Percentiles rank a stretch among this genome's conserved stretches.
Conservation (phyloP, 2,888 invertebrate species). For the Parapristionchus giblindavisi region DNA sequence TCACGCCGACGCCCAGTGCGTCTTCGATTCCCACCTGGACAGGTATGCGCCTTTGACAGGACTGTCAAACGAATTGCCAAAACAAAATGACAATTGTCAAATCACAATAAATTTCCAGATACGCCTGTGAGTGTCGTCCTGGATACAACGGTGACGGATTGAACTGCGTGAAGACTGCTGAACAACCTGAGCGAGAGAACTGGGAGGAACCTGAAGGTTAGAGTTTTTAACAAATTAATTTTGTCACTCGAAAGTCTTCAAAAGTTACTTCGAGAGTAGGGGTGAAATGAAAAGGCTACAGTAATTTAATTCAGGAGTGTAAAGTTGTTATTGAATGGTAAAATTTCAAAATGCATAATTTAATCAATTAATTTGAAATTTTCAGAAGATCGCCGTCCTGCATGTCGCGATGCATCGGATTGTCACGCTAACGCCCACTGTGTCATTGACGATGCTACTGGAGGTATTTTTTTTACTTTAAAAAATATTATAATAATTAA, state of each 20-base stretch:
- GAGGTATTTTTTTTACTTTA: no score
- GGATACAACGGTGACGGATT: conserved; percentile 71
- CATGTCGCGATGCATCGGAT: conserved; percentile 69
- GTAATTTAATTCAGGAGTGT: conserved; percentile 2
- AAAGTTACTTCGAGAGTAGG: no score
- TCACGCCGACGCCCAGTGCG: conserved; percentile 71
- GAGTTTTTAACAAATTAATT: neutral
- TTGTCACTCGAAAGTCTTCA: neutral
- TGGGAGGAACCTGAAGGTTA: conserved; percentile 27
- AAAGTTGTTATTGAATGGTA: neutral
- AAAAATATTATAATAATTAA: no score
- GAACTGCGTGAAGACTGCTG: conserved; percentile 47
- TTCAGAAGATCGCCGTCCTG: conserved; percentile 40
- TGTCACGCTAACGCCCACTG: conserved; percentile 72
- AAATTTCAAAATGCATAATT: neutral
- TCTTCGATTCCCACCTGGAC: conserved; percentile 72
- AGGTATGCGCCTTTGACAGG: conserved; percentile 36
- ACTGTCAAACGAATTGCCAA: neutral
- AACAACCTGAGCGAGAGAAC: conserved; percentile 15
- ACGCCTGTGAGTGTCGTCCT: conserved; percentile 58
- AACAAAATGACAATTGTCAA: neutral
- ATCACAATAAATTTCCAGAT: conserved; percentile 38
- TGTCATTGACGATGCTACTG: conserved; percentile 64
- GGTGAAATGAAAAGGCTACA: no score
- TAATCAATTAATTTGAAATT: neutral